A percentile compares a stretch with the other conserved stretches of the same genome.
These are phyloP conservation scores for Pteropus alecto DNA, from an alignment of 2,113 vertebrate species.

Conservation along the genomic window DNA sequence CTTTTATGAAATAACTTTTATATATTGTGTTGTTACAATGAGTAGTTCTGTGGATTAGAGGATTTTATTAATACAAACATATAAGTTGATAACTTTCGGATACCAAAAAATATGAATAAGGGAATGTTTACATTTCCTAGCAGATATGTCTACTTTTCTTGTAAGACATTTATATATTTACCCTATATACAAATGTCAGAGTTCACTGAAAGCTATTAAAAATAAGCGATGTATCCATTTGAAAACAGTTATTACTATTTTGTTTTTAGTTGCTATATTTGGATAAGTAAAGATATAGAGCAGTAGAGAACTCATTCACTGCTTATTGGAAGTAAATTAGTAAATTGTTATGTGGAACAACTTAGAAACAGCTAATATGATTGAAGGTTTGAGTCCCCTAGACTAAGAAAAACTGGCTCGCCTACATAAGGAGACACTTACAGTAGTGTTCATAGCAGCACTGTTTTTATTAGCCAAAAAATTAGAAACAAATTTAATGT, in stretches of 20 bases:
- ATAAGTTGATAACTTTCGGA: not conserved
- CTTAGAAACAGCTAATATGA: not conserved
- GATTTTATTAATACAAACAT: not conserved
- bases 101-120: not conserved
- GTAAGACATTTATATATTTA: not conserved
- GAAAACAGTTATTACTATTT: not conserved
- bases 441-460: not conserved
- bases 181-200: not conserved
- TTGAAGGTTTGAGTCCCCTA: not conserved
- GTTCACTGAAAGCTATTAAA: not conserved
- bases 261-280: not conserved
- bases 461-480: not conserved
- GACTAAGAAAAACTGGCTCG: not conserved
- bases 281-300: not conserved
- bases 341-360: not conserved
- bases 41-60: not conserved
- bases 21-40: not conserved
- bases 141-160: not conserved
- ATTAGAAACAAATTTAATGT: not conserved
- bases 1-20: not conserved
- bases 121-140: not conserved
- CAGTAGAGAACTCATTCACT: not conserved
- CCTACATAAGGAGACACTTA: not conserved
- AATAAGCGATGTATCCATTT: not conserved
- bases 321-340: not conserved